Percentiles rank a stretch among this genome's conserved stretches.
Evolutionary conservation across 2,797 vertebrate species (phyloP).

Genomic region (Helostoma temminkii): DNA sequence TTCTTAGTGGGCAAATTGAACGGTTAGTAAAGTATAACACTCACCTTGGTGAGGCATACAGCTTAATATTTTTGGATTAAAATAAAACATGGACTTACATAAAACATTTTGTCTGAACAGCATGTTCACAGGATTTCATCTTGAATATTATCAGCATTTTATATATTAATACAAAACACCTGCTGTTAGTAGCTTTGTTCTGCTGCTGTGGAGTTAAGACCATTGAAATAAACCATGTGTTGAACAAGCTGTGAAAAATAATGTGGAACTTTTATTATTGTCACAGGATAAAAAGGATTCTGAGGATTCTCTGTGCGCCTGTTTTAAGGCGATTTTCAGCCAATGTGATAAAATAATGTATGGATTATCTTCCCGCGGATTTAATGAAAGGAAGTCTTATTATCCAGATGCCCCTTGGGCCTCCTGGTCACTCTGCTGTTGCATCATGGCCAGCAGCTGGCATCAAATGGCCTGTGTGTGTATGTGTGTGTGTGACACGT

Average conservation of each 20-base stretch:
- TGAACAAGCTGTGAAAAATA: conserved; percentile 19
- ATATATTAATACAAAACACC: not conserved
- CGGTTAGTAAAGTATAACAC: no score
- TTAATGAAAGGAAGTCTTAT: conserved; percentile 73
- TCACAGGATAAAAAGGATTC: conserved; percentile 52
- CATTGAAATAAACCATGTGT: conserved; percentile 28
- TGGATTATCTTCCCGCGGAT: conserved; percentile 71
- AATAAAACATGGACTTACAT: no score
- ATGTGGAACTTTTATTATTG: conserved; percentile 42
- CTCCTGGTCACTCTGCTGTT: conserved; percentile 57
- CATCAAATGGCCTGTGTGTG: conserved; percentile 48
- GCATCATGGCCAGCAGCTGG: conserved; percentile 76
- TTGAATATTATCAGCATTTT: no score
- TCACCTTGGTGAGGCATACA: no score
- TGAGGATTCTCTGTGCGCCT: conserved; percentile 17
- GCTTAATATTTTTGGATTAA: no score
- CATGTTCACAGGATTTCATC: no score
- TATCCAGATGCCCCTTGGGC: conserved; percentile 54
- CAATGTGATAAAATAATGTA: conserved; percentile 49
- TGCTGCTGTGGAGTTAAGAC: not conserved
- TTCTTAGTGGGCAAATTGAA: no score
- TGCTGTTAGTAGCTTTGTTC: not conserved
- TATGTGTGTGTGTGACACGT: conserved; percentile 38
- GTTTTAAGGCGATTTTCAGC: conserved; percentile 57
- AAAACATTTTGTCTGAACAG: no score